Base-by-base conservation (phyloP, 2,113 vertebrate genomes). In the Lophura nycthemera region DNA sequence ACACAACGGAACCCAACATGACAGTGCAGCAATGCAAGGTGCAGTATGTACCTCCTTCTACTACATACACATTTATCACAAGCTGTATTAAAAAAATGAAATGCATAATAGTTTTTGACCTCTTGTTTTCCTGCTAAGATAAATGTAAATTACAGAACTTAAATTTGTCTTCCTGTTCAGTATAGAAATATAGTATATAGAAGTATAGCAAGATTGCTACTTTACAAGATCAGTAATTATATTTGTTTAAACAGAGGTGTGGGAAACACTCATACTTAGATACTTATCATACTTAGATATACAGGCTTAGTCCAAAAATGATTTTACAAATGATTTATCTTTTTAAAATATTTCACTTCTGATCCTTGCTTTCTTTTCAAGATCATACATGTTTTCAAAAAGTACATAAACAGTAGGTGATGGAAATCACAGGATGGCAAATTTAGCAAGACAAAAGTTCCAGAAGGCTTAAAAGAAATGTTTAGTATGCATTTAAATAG, bases 1-100 rank as follows among this genome's bases (percentile, higher is more conserved):
- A 96, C 98, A 98, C 96, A 98, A 97, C 16, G 98, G 97, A 63
- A 98, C 96, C 83, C 97, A 98, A 90, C 98, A 98, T 81, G 98
- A 98, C 84, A 98, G 97, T 86, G 97, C 98, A 86, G 96, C 98
- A 81, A 98, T 98, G 97, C 98, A 98, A 98, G 98, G 98, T 99
- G 96, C 88, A 93, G 93, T 95, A 95, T 80, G 71, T 90, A 71
- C 92, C 86, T 3, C 76, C 30, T 66, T 86, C 81, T 64, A 34
- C 66, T 75, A 18, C 32, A 4, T 29, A 3, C 5, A 0, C 65
- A 24, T 8, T 81, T 66, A 3, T 14, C 24, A 4, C 7, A 10
- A 77, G n/a, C 38, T 47, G 5, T 43, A 4, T 10, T 63, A 12
- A 36, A 29, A 56, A 56, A 72, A 16, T 63, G 12, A 64, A 57